Evolutionary conservation across 2,888 invertebrate genomes (phyloP).

Genomic region (Papilio demoleus): DNA sequence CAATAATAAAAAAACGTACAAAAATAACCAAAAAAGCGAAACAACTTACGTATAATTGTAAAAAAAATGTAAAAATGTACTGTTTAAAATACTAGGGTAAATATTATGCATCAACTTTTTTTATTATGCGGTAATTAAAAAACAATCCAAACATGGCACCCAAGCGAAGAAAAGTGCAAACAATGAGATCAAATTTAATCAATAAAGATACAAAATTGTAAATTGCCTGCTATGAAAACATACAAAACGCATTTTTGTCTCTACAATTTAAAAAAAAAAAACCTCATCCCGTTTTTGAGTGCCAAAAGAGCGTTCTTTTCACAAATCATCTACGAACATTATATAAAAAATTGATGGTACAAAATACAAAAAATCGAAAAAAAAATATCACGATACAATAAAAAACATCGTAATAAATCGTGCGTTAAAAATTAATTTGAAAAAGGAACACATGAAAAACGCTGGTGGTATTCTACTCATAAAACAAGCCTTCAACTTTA

Average conservation of each 20-base stretch:
- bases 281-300: slow-evolving; percentile 40
- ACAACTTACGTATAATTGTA: slow-evolving; percentile 48
- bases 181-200: slow-evolving; percentile 76
- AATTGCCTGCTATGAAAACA: slow-evolving; percentile 75
- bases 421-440: slow-evolving; percentile 43
- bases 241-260: slow-evolving; percentile 64
- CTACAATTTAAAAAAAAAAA: slow-evolving; percentile 47
- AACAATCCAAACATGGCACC: slow-evolving; percentile 71
- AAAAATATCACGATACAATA: slow-evolving; percentile 38
- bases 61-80: slow-evolving; percentile 47
- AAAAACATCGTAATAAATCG: slow-evolving; percentile 38
- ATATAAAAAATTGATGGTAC: slow-evolving; percentile 19
- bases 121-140: slow-evolving; percentile 69
- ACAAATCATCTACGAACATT: slow-evolving; percentile 31
- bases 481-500: slow-evolving; percentile 12
- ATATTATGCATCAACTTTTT: slow-evolving; percentile 69
- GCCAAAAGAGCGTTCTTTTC: slow-evolving; percentile 40
- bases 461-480: slow-evolving; percentile 40
- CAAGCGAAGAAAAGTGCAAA: slow-evolving; percentile 68
- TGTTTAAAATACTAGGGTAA: slow-evolving; percentile 50
- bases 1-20: slow-evolving; percentile 41
- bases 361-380: slow-evolving; percentile 29
- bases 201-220: slow-evolving; percentile 51
- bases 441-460: slow-evolving; percentile 46
- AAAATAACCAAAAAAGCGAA: slow-evolving; percentile 44